A percentile compares a stretch with the other conserved stretches of the same genome.
Conservation (phyloP, 2,797 vertebrate species). For the Alcedo quadribrachys region DNA sequence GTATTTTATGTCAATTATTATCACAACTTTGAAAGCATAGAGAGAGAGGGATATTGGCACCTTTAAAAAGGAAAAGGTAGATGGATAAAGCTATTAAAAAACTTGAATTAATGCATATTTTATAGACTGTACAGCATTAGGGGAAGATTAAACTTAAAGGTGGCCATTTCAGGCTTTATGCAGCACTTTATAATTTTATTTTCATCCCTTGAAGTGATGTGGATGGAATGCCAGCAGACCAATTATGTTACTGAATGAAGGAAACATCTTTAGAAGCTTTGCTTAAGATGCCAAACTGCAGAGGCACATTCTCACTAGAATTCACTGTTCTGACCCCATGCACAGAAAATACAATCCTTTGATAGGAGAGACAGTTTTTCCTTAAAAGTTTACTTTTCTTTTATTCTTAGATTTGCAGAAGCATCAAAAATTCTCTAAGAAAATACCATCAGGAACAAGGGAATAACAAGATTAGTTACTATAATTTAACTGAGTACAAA, state of each 20-base stretch:
- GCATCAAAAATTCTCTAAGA: neutral
- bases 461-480: neutral
- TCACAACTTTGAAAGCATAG: conserved; percentile 7
- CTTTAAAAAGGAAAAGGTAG: conserved; percentile 66
- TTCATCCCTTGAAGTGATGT: conserved; percentile 57
- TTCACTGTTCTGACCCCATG: neutral
- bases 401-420: neutral
- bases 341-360: neutral
- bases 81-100: conserved; percentile 77
- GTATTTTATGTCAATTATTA: neutral
- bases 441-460: neutral
- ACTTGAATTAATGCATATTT: conserved; percentile 77
- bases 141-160: conserved; percentile 77
- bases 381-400: neutral
- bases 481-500: neutral
- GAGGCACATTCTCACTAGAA: neutral
- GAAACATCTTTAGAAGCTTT: conserved; percentile 31
- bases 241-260: conserved; percentile 58
- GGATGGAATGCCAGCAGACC: conserved; percentile 71
- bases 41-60: conserved; percentile 13
- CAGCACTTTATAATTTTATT: conserved; percentile 74
- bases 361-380: neutral
- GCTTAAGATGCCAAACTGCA: conserved; percentile 39
- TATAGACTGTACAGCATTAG: conserved; percentile 75
- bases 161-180: conserved; percentile 69